Evolutionary conservation across 2,888 invertebrate species (phyloP).

Genomic region (Caenorhabditis auriculariae): DNA sequence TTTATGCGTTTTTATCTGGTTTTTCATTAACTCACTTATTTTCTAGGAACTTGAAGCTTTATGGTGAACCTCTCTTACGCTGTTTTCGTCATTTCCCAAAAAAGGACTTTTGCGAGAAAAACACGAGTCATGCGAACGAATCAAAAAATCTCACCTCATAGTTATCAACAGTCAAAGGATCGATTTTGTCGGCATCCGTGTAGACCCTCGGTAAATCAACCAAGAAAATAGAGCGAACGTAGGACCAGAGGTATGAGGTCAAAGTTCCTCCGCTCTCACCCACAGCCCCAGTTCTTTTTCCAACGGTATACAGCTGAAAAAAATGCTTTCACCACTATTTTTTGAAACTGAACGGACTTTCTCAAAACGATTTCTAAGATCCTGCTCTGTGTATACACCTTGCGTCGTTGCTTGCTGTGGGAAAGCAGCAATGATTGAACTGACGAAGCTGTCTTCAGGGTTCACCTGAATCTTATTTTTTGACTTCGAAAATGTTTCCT

Average conservation of each 20-base stretch:
- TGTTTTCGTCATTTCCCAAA: neutral
- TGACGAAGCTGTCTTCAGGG: constrained; percentile 79
- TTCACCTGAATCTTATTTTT: constrained; percentile 33
- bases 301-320: constrained; percentile 67
- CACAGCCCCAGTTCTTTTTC: constrained; percentile 81
- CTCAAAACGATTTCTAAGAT: constrained; percentile 79
- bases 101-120: no score
- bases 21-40: no score
- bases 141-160: constrained; percentile 25
- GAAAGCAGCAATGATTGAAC: constrained; percentile 75
- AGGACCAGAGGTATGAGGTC: constrained; percentile 65
- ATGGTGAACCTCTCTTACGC: neutral
- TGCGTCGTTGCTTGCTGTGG: constrained; percentile 77
- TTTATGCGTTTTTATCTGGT: no score
- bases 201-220: constrained; percentile 71
- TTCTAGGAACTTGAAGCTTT: no score
- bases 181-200: constrained; percentile 74
- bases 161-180: constrained; percentile 70
- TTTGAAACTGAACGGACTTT: constrained; percentile 64
- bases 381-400: constrained; percentile 86
- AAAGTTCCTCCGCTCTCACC: constrained; percentile 79
- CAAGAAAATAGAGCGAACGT: constrained; percentile 81
- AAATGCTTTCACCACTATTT: neutral
- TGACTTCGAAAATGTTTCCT: neutral
- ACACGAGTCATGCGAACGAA: no score